A percentile compares a stretch with the other conserved stretches of the same genome.
Conservation (phyloP, 2,797 vertebrate species). For the Muscicapa striata region DNA sequence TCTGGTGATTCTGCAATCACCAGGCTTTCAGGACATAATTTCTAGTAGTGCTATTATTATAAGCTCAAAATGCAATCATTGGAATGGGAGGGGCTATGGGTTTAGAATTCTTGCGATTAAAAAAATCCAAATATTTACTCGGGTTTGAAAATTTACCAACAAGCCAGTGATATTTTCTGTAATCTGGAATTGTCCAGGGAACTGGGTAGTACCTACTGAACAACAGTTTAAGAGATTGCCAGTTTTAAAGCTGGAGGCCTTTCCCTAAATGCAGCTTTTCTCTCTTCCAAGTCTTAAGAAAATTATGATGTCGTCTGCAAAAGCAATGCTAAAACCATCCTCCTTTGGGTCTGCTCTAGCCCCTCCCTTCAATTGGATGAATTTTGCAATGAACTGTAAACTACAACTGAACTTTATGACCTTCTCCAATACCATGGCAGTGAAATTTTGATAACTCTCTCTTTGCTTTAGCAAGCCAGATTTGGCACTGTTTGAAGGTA, state of each 20-base stretch:
- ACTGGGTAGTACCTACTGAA: background rate
- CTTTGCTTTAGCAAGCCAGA: slow-evolving; percentile 6
- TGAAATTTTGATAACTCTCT: background rate
- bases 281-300: background rate
- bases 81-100: background rate
- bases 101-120: background rate
- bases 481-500: background rate
- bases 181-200: background rate
- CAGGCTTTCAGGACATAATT: background rate
- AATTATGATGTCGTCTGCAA: fast-evolving
- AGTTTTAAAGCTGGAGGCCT: background rate
- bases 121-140: background rate
- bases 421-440: background rate
- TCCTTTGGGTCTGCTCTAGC: background rate
- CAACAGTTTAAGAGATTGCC: background rate
- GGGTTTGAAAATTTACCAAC: background rate
- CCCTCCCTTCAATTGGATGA: background rate
- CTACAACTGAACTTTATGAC: background rate
- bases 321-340: background rate
- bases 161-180: background rate
- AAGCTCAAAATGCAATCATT: background rate
- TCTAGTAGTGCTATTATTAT: background rate
- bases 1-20: background rate
- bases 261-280: background rate
- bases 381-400: background rate